These are phyloP conservation scores for Xiphophorus birchmanni DNA, from an alignment of 2,797 vertebrate genomes.

Conservation along the genomic window DNA sequence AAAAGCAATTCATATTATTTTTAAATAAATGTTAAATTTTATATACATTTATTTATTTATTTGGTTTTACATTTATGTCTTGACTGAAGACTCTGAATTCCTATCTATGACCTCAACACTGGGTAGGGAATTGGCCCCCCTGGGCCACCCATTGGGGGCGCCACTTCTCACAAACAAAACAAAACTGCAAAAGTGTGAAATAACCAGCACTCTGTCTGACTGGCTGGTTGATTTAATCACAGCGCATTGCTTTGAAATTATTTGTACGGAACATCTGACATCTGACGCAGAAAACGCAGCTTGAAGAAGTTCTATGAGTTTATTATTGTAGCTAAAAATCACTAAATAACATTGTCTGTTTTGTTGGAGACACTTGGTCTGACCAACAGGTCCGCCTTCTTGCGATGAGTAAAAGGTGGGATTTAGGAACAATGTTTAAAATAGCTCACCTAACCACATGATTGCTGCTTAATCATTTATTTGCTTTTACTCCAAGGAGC, in stretches of 20 bases:
- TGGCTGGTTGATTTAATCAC: background rate
- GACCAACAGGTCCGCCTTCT: conserved; percentile 17
- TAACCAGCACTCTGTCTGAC: conserved; percentile 28
- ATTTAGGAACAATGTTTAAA: conserved; percentile 1
- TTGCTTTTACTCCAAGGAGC: background rate
- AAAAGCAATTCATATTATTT: too few relatives aligned
- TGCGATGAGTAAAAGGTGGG: background rate
- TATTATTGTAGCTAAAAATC: background rate
- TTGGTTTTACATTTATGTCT: too few relatives aligned
- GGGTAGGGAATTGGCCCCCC: too few relatives aligned
- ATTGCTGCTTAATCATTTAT: conserved; percentile 24
- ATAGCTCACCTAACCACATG: background rate
- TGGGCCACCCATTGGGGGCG: too few relatives aligned
- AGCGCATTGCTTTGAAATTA: background rate
- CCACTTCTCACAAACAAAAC: background rate
- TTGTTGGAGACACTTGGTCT: conserved; percentile 37
- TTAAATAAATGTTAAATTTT: too few relatives aligned
- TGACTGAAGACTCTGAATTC: too few relatives aligned
- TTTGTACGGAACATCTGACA: background rate
- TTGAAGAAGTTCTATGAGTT: background rate
- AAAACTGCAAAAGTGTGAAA: background rate
- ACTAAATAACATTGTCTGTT: background rate
- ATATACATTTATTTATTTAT: too few relatives aligned
- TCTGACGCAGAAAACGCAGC: background rate
- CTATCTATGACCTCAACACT: too few relatives aligned